A percentile compares a stretch with the other conserved stretches of the same genome.
Evolutionary conservation across 2,113 vertebrate genomes (phyloP).

Genomic region (Anser cygnoides): DNA sequence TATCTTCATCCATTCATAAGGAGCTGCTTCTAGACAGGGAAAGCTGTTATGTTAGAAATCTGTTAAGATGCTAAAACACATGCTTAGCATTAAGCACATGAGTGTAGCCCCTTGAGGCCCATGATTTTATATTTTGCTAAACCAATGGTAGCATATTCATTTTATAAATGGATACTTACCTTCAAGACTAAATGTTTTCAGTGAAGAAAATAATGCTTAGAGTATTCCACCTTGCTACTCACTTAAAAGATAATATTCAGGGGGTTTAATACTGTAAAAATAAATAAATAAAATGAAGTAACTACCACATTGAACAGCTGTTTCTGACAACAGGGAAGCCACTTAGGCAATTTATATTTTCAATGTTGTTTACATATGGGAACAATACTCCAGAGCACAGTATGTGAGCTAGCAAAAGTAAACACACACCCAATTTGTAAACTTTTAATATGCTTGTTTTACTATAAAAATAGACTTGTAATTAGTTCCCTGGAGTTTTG

Average conservation of each 20-base stretch:
- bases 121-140: neutral
- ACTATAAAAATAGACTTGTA: slow-evolving; percentile 29
- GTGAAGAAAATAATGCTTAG: neutral
- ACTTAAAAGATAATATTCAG: neutral
- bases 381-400: slow-evolving; percentile 22
- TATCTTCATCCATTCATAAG: neutral
- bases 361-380: slow-evolving; percentile 2
- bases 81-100: neutral
- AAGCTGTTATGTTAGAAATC: neutral
- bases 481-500: slow-evolving; percentile 44
- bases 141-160: neutral
- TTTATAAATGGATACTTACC: neutral
- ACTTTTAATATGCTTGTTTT: slow-evolving; percentile 48
- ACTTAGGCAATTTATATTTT: slow-evolving; percentile 31
- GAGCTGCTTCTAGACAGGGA: neutral
- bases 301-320: neutral
- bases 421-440: slow-evolving; percentile 52
- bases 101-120: neutral
- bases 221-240: neutral
- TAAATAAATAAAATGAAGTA: neutral
- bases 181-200: neutral
- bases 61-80: neutral
- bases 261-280: neutral
- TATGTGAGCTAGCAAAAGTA: slow-evolving; percentile 32
- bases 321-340: slow-evolving; percentile 5